Conservation (phyloP, 2,113 vertebrate genomes). For the Megatriorchis doriae region DNA sequence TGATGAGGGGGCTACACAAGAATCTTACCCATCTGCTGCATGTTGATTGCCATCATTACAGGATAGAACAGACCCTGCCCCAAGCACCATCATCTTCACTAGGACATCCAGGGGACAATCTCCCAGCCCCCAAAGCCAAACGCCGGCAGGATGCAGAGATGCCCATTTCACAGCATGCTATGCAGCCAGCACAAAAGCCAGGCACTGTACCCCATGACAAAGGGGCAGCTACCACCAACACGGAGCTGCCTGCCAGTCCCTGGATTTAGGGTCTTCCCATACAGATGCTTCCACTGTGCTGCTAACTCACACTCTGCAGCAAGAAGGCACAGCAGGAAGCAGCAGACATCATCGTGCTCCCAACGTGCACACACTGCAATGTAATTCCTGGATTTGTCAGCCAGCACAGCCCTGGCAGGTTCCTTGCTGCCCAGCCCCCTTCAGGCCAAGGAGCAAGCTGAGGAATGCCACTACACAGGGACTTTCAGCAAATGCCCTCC, state of each 20-base stretch:
- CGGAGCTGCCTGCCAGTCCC: background rate
- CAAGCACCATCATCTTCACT: background rate
- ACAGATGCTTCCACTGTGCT: background rate
- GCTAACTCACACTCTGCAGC: background rate
- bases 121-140: background rate
- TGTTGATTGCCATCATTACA: accelerated
- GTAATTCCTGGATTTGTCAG: background rate
- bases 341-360: background rate
- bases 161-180: background rate
- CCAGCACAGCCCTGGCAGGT: background rate
- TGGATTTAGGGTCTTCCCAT: background rate
- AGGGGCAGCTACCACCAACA: background rate
- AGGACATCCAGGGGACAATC: background rate
- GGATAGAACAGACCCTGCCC: background rate
- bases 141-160: background rate
- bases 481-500: background rate
- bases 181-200: background rate
- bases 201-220: background rate
- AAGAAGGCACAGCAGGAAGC: background rate
- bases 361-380: accelerated
- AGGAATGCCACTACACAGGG: background rate
- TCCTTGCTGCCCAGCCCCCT: background rate
- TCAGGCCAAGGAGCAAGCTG: background rate
- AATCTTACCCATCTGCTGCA: background rate
- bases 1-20: accelerated